Evolutionary conservation across 2,797 vertebrate genomes (phyloP), one percentile per base, ranked within the genome.

Genomic region (Malacoraja senta): DNA sequence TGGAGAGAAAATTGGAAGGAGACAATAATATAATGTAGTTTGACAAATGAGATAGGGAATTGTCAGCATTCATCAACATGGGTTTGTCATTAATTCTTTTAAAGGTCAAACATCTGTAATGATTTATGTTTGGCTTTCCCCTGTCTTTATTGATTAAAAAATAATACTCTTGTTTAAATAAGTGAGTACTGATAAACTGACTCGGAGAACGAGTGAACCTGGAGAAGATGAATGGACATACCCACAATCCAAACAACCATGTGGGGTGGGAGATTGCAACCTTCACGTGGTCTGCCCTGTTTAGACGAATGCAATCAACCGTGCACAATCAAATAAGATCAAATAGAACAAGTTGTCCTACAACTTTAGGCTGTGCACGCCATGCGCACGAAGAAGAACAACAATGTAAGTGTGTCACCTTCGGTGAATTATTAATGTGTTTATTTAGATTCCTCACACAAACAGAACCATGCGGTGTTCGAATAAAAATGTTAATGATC

Each of bases 31-130:
- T 32, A 65, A 32, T 35, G 21, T n/a, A 19, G 65, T 0, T 88
- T 88, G 61, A 88, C 17, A 88, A 88, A 88, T 68, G 63, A 68
- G 84, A 68, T 68, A 88, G 84, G 84, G 65, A n/a, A 68, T 68
- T 68, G 84, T 88, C 17, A 68, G n/a, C 84, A 68, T 88, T 88
- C n/a, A 86, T 68, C 63, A 9, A 35, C 17, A 24, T 24, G 29
- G 84, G 21, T 68, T 88, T 65, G n/a, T 68, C 63, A 88, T 88
- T 21, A 65, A 63, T 32, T 35, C n/a, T 35, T 68, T 88, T 65
- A 88, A 68, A 88, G 63, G n/a, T 88, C 61, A 88, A 68, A 35
- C 63, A 88, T 88, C 63, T 88, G 61, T 63, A 68, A 88, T 68
- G 84, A 88, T 63, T 88, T 68, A 88, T 88, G 61, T 68, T 88